Evolutionary conservation across 2,888 invertebrate species (phyloP), one percentile per base, ranked within the genome.

Genomic region (Lasioglossum oenotherae): DNA sequence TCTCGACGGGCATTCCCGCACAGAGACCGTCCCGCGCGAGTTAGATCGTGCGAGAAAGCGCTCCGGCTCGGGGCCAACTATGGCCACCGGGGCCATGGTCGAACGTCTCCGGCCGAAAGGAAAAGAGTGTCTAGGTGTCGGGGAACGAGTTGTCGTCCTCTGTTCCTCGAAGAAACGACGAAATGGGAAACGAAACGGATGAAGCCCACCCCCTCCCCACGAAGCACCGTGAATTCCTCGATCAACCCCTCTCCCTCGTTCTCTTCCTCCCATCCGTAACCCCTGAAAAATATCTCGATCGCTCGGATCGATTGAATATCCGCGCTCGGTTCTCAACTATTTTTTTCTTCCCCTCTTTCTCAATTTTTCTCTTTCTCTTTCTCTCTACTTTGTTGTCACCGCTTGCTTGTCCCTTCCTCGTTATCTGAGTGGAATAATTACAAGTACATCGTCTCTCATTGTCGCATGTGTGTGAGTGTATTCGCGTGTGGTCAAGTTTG

Each of bases 171-270:
- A 81, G 74, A 84, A 84, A 60, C 49, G 49, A 74, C 71, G 80
- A 77, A 73, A 78, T 69, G 38, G 80, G 46, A 82, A 86, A 76
- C 57, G 80, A 83, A 85, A 85, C 85, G 76, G 80, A 80, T 81
- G 78, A 81, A 86, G 71, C 75, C 80, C 73, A 83, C 84, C 38
- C 69, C 38, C 19, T 23, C 67, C 35, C 67, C n/a, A 78, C 82
- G 86, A 90, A 90, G 84, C 77, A 84, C 86, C 90, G 81, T 82
- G 86, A 89, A 86, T 86, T 64, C 69, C 69, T 69, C 69, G 69
- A 69, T 82, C 86, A 87, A 79, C 73, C 80, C 83, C 27, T 69
- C 78, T 78, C 31, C 38, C 74, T n/a, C 53, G 16, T 31, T 16
- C 16, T 76, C 57, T 80, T 35, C 75, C 72, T 57, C 87, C 46